Percentiles rank a stretch among this genome's conserved stretches.
These are phyloP conservation scores for Aldrovandia affinis DNA, from an alignment of 2,797 vertebrate genomes.

Conservation along the genomic window DNA sequence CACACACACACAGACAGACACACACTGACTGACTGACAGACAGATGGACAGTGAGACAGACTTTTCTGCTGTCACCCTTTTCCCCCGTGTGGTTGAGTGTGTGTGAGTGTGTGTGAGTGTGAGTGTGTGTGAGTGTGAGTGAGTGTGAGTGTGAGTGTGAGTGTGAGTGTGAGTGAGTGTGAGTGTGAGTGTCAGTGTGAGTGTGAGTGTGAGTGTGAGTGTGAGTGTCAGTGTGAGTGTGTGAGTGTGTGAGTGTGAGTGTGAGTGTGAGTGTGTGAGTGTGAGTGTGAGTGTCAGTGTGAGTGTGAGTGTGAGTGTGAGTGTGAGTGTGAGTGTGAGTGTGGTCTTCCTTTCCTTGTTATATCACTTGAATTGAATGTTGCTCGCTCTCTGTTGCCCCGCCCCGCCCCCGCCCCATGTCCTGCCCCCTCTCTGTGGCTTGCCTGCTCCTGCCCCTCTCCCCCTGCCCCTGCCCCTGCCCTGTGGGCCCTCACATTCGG, in stretches of 20 bases:
- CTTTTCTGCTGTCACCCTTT: neutral
- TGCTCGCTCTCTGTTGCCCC: constrained; percentile 35
- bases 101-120: no score
- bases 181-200: neutral
- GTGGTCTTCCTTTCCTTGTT: neutral
- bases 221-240: neutral
- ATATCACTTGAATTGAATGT: constrained; percentile 12
- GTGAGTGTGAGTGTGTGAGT: neutral
- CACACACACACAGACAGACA: neutral
- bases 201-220: no score
- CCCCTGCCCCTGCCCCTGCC: no score
- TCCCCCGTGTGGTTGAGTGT: no score
- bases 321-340: neutral
- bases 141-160: neutral
- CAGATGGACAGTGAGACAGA: neutral
- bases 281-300: neutral
- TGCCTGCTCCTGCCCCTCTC: constrained; percentile 33
- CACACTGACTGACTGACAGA: neutral
- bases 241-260: neutral
- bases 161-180: neutral
- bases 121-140: neutral
- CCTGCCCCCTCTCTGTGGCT: constrained; percentile 42
- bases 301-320: neutral
- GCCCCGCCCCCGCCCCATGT: constrained; percentile 30
- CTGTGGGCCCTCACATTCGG: no score